Evolutionary conservation across 30 jellyfish, hydroid and myxozoan species (phyloP).

Genomic region (Pelagia noctiluca): DNA sequence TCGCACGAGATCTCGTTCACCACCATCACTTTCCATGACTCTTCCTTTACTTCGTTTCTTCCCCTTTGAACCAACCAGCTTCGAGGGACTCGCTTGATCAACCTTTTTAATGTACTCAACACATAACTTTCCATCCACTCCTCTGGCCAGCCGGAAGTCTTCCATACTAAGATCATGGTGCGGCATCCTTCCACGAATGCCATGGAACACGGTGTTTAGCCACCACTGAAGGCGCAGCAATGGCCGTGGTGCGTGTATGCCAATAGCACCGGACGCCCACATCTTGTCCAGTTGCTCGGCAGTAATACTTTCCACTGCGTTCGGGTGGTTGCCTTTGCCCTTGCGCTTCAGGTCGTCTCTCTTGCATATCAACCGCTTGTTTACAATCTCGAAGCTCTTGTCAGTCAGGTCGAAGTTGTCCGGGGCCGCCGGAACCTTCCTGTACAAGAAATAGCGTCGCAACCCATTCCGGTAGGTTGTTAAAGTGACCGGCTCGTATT

Average conservation of each 20-base stretch:
- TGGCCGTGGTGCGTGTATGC: conserved; percentile 99
- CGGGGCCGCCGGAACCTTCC: conserved; percentile 95
- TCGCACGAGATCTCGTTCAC: conserved; percentile 95
- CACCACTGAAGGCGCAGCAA: conserved; percentile 95
- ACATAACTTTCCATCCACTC: conserved; percentile 90
- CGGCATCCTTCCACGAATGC: conserved; percentile 98
- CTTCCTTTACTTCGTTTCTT: conserved; percentile 90
- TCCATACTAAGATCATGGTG: conserved; percentile 93
- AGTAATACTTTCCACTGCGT: conserved; percentile 96
- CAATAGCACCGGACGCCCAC: conserved; percentile 99
- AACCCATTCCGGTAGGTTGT: conserved; percentile 97
- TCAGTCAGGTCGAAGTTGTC: conserved; percentile 97
- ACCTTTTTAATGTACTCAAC: conserved; percentile 81
- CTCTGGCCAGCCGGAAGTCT: conserved; percentile 84
- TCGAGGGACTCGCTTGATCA: conserved; percentile 47
- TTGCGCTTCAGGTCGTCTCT: conserved; percentile 95
- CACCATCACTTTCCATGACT: conserved; percentile 93
- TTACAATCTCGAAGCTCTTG: conserved; percentile 92
- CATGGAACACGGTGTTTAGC: conserved; percentile 94
- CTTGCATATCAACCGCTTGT: conserved; percentile 88
- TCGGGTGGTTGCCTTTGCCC: conserved; percentile 98
- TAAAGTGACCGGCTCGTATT: conserved; percentile 97
- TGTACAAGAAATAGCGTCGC: conserved; percentile 90
- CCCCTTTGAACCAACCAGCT: conserved; percentile 72
- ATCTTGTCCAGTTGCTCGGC: conserved; percentile 95